A percentile compares a stretch with the other conserved stretches of the same genome.
phyloP scores from a whole-genome alignment of 2,797 vertebrate genomes.

The Esox lucius region DNA sequence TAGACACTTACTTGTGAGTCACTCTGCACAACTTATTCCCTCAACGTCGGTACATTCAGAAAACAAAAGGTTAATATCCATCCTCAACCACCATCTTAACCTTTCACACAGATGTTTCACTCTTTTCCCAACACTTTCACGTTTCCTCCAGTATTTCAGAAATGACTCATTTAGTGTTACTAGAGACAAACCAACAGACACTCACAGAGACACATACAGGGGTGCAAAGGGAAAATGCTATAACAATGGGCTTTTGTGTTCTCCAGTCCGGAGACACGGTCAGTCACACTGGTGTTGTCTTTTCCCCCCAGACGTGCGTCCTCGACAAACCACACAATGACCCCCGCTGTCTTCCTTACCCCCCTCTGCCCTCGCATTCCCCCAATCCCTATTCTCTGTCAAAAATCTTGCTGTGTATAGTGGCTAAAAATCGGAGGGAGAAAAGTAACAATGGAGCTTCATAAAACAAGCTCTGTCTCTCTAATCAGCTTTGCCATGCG shows the following conservation, averaged over 20 bases:
- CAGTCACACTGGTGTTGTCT: conserved; percentile 56
- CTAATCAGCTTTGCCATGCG: conserved; percentile 77
- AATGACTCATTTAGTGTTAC: neutral
- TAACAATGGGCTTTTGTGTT: conserved; percentile 58
- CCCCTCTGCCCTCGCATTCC: neutral
- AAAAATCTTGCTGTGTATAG: conserved; percentile 28
- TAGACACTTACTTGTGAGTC: neutral
- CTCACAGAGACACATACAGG: conserved; percentile 31
- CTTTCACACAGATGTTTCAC: conserved; percentile 7
- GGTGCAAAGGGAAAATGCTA: conserved; percentile 27
- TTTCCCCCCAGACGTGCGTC: conserved; percentile 24
- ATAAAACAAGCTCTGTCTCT: conserved; percentile 59
- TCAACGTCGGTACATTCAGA: neutral
- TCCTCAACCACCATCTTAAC: conserved; percentile 8
- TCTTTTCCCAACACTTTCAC: conserved; percentile 8
- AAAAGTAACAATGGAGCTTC: conserved; percentile 69
- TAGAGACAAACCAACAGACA: neutral
- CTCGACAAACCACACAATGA: conserved; percentile 50
- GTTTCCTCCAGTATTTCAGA: conserved; percentile 3
- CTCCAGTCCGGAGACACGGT: conserved; percentile 48
- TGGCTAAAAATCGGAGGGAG: conserved; percentile 52
- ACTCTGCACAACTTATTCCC: neutral
- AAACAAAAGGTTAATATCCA: neutral
- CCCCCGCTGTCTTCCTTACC: conserved; percentile 41
- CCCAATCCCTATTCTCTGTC: conserved; percentile 8